Evolutionary conservation across 2,888 invertebrate genomes (phyloP).

Genomic region (Tethea ocularis): DNA sequence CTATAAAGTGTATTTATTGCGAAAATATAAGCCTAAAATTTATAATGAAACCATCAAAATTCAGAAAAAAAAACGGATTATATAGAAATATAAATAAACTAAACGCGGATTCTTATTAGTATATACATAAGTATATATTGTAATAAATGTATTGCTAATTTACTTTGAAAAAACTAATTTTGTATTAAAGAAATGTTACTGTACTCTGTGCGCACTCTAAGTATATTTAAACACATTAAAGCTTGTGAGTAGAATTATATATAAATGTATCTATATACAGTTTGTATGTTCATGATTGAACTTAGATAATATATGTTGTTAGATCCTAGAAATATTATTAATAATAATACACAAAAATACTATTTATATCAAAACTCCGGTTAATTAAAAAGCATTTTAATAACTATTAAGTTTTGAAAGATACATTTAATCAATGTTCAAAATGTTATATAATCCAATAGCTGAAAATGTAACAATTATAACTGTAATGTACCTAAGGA

Average conservation of each 20-base stretch:
- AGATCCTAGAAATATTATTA: slow-evolving; percentile 13
- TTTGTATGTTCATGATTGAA: neutral
- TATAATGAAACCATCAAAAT: neutral
- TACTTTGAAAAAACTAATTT: neutral
- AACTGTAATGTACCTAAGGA: slow-evolving; percentile 68
- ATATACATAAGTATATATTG: neutral
- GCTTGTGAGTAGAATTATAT: neutral
- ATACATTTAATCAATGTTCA: slow-evolving; percentile 1
- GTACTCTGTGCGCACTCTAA: neutral
- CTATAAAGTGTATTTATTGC: slow-evolving; percentile 59
- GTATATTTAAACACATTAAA: neutral
- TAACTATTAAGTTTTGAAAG: neutral
- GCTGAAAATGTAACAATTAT: neutral
- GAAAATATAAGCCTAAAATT: slow-evolving; percentile 30
- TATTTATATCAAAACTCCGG: slow-evolving; percentile 69
- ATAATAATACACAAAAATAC: slow-evolving; percentile 32
- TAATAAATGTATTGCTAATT: neutral
- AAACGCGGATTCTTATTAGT: slow-evolving; percentile 7
- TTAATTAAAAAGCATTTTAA: slow-evolving; percentile 12
- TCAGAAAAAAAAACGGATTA: slow-evolving; percentile 11
- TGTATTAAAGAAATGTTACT: neutral
- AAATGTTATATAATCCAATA: neutral
- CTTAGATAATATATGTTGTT: neutral
- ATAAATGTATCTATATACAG: neutral
- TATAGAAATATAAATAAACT: slow-evolving; percentile 13